A percentile compares a stretch with the other conserved stretches of the same genome.
These are phyloP conservation scores for Scophthalmus maximus DNA, from an alignment of 2,113 vertebrate species.

Conservation along the genomic window DNA sequence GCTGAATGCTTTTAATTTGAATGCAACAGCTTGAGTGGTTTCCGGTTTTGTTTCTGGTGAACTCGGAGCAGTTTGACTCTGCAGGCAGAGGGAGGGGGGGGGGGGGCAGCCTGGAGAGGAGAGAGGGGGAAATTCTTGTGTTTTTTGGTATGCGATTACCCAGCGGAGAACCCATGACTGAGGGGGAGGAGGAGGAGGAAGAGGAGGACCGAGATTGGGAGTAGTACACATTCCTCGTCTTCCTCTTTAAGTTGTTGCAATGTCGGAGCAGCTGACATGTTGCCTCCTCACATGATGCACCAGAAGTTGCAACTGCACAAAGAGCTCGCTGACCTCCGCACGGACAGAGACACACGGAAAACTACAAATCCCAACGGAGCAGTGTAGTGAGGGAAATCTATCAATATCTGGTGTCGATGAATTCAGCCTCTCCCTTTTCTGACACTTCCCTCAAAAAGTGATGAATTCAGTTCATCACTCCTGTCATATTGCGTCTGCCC, in stretches of 20 bases:
- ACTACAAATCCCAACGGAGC: too few relatives aligned
- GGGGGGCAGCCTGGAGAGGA: slow-evolving; percentile 51
- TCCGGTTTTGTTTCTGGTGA: slow-evolving; percentile 40
- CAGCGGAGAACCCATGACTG: slow-evolving; percentile 78
- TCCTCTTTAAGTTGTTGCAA: slow-evolving; percentile 72
- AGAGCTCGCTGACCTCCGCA: slow-evolving; percentile 25
- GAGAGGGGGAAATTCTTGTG: slow-evolving; percentile 72
- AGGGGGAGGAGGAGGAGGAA: slow-evolving; percentile 13
- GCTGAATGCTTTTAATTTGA: slow-evolving; percentile 42
- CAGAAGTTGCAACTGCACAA: slow-evolving; percentile 18
- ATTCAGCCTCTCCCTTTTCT: too few relatives aligned
- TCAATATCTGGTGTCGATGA: too few relatives aligned
- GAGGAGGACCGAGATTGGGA: slow-evolving; percentile 54
- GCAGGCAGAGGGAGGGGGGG: background rate
- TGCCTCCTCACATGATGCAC: slow-evolving; percentile 65
- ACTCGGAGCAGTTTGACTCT: slow-evolving; percentile 3
- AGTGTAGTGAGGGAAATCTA: too few relatives aligned
- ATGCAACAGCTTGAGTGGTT: background rate
- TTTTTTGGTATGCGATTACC: slow-evolving; percentile 77
- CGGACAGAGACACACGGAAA: too few relatives aligned
- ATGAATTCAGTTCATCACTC: background rate
- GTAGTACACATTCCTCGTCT: slow-evolving; percentile 70
- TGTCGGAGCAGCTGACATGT: slow-evolving; percentile 67
- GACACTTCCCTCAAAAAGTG: too few relatives aligned
- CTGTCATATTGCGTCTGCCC: slow-evolving; percentile 1